A percentile compares a stretch with the other conserved stretches of the same genome.
These are phyloP conservation scores for Poeciliopsis retropinna DNA, from an alignment of 2,113 vertebrate species.

Conservation along the genomic window DNA sequence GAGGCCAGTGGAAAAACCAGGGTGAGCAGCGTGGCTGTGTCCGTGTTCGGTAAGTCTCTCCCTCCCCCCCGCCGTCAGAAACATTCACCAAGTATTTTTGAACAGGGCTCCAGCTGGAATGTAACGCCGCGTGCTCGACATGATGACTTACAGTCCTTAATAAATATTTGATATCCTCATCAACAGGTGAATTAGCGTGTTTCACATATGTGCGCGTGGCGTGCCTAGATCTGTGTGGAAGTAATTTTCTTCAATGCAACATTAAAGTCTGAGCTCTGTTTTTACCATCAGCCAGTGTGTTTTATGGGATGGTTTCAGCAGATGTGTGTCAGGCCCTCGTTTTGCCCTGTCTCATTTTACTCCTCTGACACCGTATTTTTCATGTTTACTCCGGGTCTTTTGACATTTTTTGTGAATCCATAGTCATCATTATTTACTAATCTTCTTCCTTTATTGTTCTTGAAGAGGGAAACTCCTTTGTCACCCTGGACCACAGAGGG, in stretches of 20 bases:
- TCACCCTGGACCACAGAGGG: constrained; percentile 86
- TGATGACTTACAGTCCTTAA: background rate
- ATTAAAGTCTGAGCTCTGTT: constrained; percentile 62
- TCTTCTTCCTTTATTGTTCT: constrained; percentile 15
- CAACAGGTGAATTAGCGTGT: constrained; percentile 18
- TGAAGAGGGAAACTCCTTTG: constrained; percentile 85
- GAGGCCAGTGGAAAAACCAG: constrained; percentile 76
- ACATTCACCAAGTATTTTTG: background rate
- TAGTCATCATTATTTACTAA: background rate
- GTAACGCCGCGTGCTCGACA: background rate
- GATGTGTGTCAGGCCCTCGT: constrained; percentile 64
- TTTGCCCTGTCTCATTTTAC: constrained; percentile 35
- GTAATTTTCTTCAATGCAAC: constrained; percentile 41
- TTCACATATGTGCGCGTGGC: constrained; percentile 19
- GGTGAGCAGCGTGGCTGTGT: constrained; percentile 81
- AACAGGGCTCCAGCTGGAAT: constrained; percentile 6
- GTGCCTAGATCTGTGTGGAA: constrained; percentile 36
- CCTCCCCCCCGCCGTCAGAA: background rate
- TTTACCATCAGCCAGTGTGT: constrained; percentile 65
- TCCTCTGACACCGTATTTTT: background rate
- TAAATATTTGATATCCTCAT: constrained; percentile 15
- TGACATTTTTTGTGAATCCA: background rate
- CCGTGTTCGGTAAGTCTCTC: constrained; percentile 84
- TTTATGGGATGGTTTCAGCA: constrained; percentile 69
- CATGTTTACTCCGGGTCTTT: background rate